A percentile compares a stretch with the other conserved stretches of the same genome.
These are phyloP conservation scores for Terrapene triunguis DNA, from an alignment of 2,113 vertebrate genomes.

Conservation along the genomic window DNA sequence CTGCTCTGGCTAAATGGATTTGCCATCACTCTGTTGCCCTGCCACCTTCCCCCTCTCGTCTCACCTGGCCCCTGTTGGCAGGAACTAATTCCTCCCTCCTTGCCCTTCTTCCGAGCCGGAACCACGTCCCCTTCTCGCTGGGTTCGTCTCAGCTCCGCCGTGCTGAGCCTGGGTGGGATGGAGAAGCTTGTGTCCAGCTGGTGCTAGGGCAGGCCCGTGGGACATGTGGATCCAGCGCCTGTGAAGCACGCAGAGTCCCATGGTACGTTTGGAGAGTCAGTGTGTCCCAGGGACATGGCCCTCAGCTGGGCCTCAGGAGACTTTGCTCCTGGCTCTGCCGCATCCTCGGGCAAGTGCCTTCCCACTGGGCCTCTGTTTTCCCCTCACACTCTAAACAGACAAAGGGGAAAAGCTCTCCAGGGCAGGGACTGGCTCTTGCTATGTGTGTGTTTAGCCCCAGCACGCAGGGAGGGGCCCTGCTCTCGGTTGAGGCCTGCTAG, in stretches of 20 bases:
- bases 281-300: neutral
- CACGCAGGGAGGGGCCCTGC: neutral
- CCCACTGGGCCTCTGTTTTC: neutral
- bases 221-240: neutral
- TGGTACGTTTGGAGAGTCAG: neutral
- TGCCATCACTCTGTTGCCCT: neutral
- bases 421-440: neutral
- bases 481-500: neutral
- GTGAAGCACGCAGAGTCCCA: rapidly evolving
- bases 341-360: neutral
- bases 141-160: neutral
- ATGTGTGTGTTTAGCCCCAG: neutral
- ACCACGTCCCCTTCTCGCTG: neutral
- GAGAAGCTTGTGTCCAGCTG: neutral
- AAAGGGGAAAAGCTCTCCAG: neutral
- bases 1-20: neutral
- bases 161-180: neutral
- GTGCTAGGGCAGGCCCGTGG: neutral
- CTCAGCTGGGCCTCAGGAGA: neutral
- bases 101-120: neutral
- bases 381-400: neutral
- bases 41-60: neutral
- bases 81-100: neutral
- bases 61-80: neutral
- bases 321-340: neutral